Conservation (phyloP, 2,113 vertebrate species). For the Ctenodactylus gundi region DNA sequence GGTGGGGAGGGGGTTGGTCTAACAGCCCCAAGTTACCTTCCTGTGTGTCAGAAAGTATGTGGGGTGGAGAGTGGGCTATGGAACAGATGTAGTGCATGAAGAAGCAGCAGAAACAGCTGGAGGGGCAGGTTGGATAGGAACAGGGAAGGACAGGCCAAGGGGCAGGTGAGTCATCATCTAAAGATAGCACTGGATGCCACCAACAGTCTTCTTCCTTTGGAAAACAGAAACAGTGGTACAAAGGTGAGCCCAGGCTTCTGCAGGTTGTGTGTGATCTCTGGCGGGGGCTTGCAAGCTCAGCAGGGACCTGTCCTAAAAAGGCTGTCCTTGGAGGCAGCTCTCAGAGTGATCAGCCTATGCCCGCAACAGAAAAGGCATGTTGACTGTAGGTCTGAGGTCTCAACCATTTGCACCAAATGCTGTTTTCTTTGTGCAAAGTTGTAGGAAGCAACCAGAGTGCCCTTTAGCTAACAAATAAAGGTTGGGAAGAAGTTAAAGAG, state of each 20-base stretch:
- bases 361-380: neutral
- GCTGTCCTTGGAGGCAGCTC: neutral
- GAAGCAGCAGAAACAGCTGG: constrained; percentile 7
- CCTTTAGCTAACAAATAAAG: neutral
- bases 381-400: constrained; percentile 15
- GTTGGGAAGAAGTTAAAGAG: neutral
- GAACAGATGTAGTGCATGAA: neutral
- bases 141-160: neutral
- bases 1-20: neutral
- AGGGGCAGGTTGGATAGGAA: constrained; percentile 6
- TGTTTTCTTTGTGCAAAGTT: neutral
- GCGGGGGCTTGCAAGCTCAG: neutral
- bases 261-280: neutral
- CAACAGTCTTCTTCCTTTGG: constrained; percentile 36
- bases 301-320: constrained; percentile 63
- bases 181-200: constrained; percentile 52
- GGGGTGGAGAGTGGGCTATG: neutral
- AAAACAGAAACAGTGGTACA: constrained; percentile 18
- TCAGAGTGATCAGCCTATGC: neutral
- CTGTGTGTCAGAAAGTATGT: neutral
- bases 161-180: constrained; percentile 62
- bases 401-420: neutral
- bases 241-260: constrained; percentile 17
- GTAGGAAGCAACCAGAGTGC: too few relatives aligned
- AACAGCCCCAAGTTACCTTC: neutral